Conservation (phyloP, 2,797 vertebrate species). For the Karalla daura region DNA sequence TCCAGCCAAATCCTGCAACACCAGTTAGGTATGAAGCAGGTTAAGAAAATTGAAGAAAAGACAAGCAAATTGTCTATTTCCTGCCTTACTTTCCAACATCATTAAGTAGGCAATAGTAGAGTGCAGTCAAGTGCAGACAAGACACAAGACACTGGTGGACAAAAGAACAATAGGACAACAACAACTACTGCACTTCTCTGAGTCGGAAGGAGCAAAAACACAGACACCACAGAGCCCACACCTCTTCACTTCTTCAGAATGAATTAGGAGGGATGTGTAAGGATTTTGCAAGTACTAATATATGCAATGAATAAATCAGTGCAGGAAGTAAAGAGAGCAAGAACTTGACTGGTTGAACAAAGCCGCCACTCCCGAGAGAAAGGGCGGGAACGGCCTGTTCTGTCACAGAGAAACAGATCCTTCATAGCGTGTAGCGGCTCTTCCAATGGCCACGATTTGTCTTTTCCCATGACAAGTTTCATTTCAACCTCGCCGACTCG, state of each 20-base stretch:
- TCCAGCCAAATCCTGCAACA: too few species aligned
- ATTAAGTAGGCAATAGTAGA: neutral
- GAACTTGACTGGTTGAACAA: neutral
- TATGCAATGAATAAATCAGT: neutral
- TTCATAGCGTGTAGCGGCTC: neutral
- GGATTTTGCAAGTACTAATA: neutral
- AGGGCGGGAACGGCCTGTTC: neutral
- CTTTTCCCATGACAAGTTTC: neutral
- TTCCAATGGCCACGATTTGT: neutral
- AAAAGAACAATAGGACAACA: neutral
- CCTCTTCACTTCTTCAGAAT: neutral
- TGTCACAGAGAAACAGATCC: neutral
- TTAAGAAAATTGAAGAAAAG: too few species aligned
- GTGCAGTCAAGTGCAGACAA: too few species aligned
- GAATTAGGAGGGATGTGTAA: neutral
- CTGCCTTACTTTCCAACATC: too few species aligned
- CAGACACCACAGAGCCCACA: neutral
- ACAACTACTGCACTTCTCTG: neutral
- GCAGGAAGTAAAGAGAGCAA: neutral
- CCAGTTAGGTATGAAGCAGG: too few species aligned
- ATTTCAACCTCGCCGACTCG: neutral
- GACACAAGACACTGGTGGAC: neutral
- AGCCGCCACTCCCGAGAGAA: neutral
- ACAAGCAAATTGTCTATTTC: too few species aligned
- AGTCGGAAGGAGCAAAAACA: neutral